Percentiles rank a stretch among this genome's conserved stretches.
Conservation (phyloP, 53 echinoderm and acorn worm species). For the Paelopatides confundens region DNA sequence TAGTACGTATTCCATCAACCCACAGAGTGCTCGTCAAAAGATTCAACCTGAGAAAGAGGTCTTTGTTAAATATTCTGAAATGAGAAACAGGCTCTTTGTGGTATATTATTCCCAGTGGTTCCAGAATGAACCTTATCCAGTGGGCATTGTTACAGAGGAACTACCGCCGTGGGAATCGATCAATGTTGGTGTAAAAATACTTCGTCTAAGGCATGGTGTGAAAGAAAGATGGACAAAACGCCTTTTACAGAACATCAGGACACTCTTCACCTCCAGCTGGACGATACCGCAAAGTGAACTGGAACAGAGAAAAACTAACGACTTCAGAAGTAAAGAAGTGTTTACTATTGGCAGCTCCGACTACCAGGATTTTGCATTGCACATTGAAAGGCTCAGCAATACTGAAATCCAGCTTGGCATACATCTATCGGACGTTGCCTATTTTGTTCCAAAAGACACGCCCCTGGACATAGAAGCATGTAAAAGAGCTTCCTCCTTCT, state of each 20-base stretch:
- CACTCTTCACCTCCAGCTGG: conserved; percentile 61
- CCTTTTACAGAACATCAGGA: conserved; percentile 13
- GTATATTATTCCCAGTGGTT: conserved; percentile 84
- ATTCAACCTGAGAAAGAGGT: background rate
- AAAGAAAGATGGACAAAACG: conserved; percentile 62
- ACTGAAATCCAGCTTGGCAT: conserved; percentile 67
- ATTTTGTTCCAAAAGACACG: conserved; percentile 69
- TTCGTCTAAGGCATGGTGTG: conserved; percentile 77
- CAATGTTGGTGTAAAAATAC: conserved; percentile 63
- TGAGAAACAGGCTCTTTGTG: conserved; percentile 80
- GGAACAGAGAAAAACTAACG: conserved; percentile 26
- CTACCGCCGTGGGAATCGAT: conserved; percentile 64
- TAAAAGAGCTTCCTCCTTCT: conserved; percentile 82
- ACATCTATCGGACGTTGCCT: conserved; percentile 91
- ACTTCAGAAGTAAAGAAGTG: conserved; percentile 58
- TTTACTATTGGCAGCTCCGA: conserved; percentile 92
- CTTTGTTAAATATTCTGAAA: conserved; percentile 64
- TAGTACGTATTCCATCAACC: background rate
- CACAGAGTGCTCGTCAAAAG: background rate
- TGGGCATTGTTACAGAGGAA: conserved; percentile 79
- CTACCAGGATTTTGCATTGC: conserved; percentile 86
- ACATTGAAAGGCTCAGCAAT: conserved; percentile 54
- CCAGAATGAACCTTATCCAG: conserved; percentile 67
- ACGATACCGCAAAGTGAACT: conserved; percentile 68
- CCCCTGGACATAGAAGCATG: conserved; percentile 75